A percentile compares a stretch with the other conserved stretches of the same genome.
Evolutionary conservation across 2,888 invertebrate genomes (phyloP).

Genomic region (Cremastobaeus sp.): DNA sequence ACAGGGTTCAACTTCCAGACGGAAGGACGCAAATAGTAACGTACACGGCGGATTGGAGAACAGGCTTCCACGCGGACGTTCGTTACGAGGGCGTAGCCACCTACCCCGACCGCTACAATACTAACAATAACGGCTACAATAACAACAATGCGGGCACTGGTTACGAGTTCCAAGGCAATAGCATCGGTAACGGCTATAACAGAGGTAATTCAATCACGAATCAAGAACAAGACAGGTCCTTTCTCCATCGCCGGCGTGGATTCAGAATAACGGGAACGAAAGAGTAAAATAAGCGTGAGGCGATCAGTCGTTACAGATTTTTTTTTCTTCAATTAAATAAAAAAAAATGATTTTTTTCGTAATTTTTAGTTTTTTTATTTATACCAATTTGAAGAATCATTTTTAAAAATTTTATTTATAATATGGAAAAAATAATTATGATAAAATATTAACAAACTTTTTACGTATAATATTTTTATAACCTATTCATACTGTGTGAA

Average conservation of each 20-base stretch:
- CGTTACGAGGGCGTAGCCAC: conserved; percentile 85
- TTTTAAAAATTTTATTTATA: too few relatives aligned
- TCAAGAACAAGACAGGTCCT: conserved; percentile 7
- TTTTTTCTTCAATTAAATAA: too few relatives aligned
- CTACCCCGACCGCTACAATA: conserved; percentile 81
- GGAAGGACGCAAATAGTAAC: conserved; percentile 84
- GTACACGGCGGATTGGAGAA: conserved; percentile 89
- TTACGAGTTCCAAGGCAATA: conserved; percentile 62
- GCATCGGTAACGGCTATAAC: conserved; percentile 60
- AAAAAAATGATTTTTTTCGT: too few relatives aligned
- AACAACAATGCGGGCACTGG: conserved; percentile 50
- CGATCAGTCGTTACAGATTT: too few relatives aligned
- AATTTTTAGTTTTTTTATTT: too few relatives aligned
- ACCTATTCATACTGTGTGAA: too few relatives aligned
- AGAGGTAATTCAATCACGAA: conserved; percentile 59
- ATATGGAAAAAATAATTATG: too few relatives aligned
- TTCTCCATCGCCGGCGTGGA: conserved; percentile 11
- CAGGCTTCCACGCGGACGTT: conserved; percentile 89
- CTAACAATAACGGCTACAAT: conserved; percentile 65
- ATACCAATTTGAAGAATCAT: too few relatives aligned
- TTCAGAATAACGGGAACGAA: conserved; percentile 10
- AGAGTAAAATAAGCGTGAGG: too few relatives aligned
- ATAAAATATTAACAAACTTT: too few relatives aligned
- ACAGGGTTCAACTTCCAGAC: conserved; percentile 78
- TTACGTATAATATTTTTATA: too few relatives aligned